These are phyloP conservation scores for Oncorhynchus kisutch DNA, from an alignment of 2,113 vertebrate species.

Conservation along the genomic window DNA sequence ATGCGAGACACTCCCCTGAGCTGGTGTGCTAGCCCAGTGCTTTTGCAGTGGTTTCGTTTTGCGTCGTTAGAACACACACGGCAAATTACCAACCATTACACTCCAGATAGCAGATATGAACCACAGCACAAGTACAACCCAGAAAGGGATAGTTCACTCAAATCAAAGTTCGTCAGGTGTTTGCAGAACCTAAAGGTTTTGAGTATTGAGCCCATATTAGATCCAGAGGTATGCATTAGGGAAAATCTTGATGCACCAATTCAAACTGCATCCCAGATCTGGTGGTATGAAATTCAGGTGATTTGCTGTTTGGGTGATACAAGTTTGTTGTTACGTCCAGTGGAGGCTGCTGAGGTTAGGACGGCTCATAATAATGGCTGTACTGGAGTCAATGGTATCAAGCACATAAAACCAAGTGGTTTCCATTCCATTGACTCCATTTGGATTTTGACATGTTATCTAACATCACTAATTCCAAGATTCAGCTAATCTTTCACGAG, in stretches of 20 bases:
- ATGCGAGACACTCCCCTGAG: constrained; percentile 40
- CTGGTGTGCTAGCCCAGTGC: constrained; percentile 53
- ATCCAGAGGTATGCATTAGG: neutral
- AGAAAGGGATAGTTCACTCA: too few species aligned
- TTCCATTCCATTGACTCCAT: too few species aligned
- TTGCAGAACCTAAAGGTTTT: too few species aligned
- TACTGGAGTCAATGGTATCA: too few species aligned
- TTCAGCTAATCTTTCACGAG: neutral
- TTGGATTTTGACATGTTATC: too few species aligned
- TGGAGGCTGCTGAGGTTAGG: too few species aligned
- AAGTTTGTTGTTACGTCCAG: neutral
- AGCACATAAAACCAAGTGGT: too few species aligned
- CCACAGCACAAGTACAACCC: neutral
- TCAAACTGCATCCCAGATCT: neutral
- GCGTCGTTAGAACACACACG: constrained; percentile 30
- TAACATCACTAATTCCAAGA: neutral
- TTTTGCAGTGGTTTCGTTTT: constrained; percentile 49
- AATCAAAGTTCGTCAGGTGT: too few species aligned
- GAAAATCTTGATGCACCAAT: too few species aligned
- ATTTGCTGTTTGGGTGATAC: constrained; percentile 34
- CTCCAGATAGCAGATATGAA: constrained; percentile 11
- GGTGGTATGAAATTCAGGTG: constrained; percentile 23
- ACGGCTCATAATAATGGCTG: too few species aligned
- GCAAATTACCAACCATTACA: constrained; percentile 58
- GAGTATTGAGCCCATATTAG: too few species aligned